Conservation (phyloP, 2,797 vertebrate species). For the Phylloscopus collybita region DNA sequence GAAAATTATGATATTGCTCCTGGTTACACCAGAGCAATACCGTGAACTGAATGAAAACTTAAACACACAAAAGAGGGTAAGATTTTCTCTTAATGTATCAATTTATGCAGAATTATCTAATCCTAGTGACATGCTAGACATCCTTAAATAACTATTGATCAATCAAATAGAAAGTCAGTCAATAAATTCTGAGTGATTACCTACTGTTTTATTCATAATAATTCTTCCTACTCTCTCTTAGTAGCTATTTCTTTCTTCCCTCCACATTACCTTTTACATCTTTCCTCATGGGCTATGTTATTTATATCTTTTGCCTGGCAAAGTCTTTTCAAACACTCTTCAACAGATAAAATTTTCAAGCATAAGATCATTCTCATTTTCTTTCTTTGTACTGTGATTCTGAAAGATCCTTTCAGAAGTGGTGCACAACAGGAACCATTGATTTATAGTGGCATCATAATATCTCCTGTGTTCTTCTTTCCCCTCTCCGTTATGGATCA, state of each 20-base stretch:
- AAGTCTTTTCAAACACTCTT: neutral
- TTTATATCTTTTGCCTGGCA: neutral
- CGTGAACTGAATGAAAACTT: neutral
- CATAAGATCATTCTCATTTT: neutral
- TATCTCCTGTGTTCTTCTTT: neutral
- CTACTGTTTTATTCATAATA: neutral
- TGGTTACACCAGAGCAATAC: neutral
- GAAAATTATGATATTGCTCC: neutral
- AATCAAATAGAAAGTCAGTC: slow-evolving; percentile 5
- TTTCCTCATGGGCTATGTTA: neutral
- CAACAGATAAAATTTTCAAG: neutral
- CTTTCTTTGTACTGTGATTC: neutral
- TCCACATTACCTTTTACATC: neutral
- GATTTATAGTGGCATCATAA: neutral
- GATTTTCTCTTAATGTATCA: neutral
- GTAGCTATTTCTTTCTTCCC: neutral
- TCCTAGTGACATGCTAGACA: neutral
- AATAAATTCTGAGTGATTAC: slow-evolving; percentile 8
- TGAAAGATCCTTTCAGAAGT: slow-evolving; percentile 1
- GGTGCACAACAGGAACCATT: neutral
- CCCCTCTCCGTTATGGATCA: neutral
- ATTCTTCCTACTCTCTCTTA: neutral
- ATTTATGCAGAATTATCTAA: neutral
- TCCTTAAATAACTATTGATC: neutral
- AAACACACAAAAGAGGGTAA: neutral